Percentiles rank a stretch among this genome's conserved stretches.
Conservation (phyloP, 2,888 invertebrate species). For the Agapostemon virescens region DNA sequence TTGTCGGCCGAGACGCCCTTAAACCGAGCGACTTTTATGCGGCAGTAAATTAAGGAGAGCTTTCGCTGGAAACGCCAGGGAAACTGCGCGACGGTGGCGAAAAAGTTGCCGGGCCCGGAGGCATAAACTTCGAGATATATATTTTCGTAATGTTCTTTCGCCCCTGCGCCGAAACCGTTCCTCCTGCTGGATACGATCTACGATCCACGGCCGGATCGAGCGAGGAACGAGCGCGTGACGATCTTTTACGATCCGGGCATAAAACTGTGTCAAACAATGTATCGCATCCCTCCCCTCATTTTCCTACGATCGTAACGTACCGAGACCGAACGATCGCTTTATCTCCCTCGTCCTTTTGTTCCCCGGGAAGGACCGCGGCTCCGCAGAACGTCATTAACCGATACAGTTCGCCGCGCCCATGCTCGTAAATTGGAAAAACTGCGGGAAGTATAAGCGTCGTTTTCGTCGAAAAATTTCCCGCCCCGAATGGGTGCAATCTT, state of each 20-base stretch:
- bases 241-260: constrained; percentile 50
- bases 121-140: constrained; percentile 58
- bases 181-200: constrained; percentile 19
- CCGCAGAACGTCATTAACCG: constrained; percentile 2
- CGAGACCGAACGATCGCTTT: constrained; percentile 11
- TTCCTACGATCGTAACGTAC: constrained; percentile 35
- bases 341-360: constrained; percentile 3
- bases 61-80: constrained; percentile 27
- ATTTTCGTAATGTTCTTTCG: not conserved
- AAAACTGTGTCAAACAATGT: constrained; percentile 49
- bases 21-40: constrained; percentile 56
- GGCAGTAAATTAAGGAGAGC: constrained; percentile 60
- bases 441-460: not conserved
- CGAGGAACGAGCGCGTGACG: constrained; percentile 36
- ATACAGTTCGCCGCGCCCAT: not conserved
- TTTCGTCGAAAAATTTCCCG: not conserved
- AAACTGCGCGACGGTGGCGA: constrained; percentile 43
- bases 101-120: constrained; percentile 45
- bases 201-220: constrained; percentile 11
- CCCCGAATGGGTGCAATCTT: not conserved
- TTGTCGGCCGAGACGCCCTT: constrained; percentile 45
- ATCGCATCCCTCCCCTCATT: constrained; percentile 19
- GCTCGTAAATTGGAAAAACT: constrained; percentile 1
- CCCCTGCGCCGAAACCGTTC: not conserved
- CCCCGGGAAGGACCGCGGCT: not conserved